Evolutionary conservation across 2,888 invertebrate species (phyloP), one percentile per base, ranked within the genome.

Genomic region (Patella pellucida): DNA sequence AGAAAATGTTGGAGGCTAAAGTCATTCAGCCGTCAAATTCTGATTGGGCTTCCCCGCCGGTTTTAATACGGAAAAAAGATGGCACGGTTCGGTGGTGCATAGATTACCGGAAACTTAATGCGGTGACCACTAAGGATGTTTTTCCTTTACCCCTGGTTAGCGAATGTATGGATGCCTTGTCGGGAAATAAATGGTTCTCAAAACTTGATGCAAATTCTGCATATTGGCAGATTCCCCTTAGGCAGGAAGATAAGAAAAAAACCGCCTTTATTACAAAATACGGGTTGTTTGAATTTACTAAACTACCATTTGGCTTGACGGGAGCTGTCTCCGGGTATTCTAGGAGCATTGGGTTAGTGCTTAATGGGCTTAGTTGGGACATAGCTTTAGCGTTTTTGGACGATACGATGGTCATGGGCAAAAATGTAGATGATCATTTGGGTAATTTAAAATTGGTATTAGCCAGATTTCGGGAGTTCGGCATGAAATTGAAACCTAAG

Each of bases 241-340:
- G 31, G 50, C 7, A 16, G 19, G 31, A 54, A 41, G 74, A 74
- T 41, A 11, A 56, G n/a, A 7, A 52, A 5, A 74, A 74, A 56
- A 74, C 74, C 3, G 74, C 74, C 4, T 74, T 74, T 41, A 70
- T 52, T 14, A 70, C 74, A 19, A 74, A 70, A 51, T 52, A 70
- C 52, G 69, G 74, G 5, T 54, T 74, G 11, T 74, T 52, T 31
- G 70, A 69, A 23, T n/a, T n/a, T n/a, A n/a, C n/a, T n/a, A n/a
- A n/a, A n/a, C n/a, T n/a, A n/a, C n/a, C n/a, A n/a, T n/a, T n/a
- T n/a, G n/a, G n/a, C n/a, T n/a, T n/a, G n/a, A n/a, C n/a, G n/a
- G n/a, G n/a, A n/a, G n/a, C n/a, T n/a, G n/a, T n/a, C n/a, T n/a
- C n/a, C n/a, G n/a, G n/a, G n/a, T n/a, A n/a, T n/a, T n/a, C n/a